Conservation (phyloP, 1,140 invertebrate genomes). For the Orius insidiosus region DNA sequence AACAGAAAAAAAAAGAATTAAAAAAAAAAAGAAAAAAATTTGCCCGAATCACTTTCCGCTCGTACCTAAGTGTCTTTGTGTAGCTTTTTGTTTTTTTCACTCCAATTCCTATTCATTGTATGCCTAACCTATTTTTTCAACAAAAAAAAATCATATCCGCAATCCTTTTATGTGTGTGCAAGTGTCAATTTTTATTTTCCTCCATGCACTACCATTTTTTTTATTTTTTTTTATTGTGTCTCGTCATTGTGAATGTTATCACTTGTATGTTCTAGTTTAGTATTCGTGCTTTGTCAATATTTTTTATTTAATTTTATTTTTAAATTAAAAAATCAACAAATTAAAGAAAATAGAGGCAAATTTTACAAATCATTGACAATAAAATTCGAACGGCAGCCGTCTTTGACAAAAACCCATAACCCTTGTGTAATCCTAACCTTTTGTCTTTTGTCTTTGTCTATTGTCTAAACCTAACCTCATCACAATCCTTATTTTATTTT, state of each 20-base stretch:
- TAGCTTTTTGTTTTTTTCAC: constrained; percentile 16
- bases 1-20: constrained; percentile 8
- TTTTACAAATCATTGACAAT: neutral
- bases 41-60: constrained; percentile 16
- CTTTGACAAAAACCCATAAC: constrained; percentile 15
- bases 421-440: constrained; percentile 30
- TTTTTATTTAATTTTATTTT: constrained; percentile 12
- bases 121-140: neutral
- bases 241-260: constrained; percentile 25
- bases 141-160: neutral
- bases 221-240: constrained; percentile 30
- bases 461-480: constrained; percentile 31
- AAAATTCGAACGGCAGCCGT: constrained; percentile 23
- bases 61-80: constrained; percentile 14
- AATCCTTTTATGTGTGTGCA: constrained; percentile 18
- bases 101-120: constrained; percentile 1
- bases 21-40: constrained; percentile 4
- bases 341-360: constrained; percentile 7
- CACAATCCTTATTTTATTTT: constrained; percentile 3
- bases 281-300: constrained; percentile 15
- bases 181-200: constrained; percentile 18
- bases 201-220: constrained; percentile 17
- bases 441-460: constrained; percentile 19
- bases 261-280: constrained; percentile 20
- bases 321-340: constrained; percentile 7